phyloP scores from a whole-genome alignment of 2,797 vertebrate species.

The Pantherophis alleghaniensis region DNA sequence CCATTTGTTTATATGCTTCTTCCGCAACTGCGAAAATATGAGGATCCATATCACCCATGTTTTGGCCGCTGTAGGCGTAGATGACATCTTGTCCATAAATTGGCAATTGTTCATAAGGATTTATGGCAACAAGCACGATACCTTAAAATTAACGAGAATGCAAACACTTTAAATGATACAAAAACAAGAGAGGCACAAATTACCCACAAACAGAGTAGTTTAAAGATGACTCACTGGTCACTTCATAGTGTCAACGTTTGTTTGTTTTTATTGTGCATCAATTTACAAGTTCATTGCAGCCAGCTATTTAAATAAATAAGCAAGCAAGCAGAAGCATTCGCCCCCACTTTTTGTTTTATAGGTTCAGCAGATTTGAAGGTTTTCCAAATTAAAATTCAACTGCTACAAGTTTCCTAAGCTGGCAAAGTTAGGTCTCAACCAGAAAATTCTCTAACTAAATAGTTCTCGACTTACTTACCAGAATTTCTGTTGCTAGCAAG shows the following conservation, averaged over 20 bases:
- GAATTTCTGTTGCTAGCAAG: no score
- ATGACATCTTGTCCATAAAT: conserved; percentile 98
- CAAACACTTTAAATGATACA: neutral
- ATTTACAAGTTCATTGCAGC: neutral
- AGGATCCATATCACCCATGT: conserved; percentile 97
- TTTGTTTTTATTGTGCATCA: neutral
- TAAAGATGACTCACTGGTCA: neutral
- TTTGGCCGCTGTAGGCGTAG: conserved; percentile 91
- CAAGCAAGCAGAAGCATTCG: neutral
- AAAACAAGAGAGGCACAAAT: neutral
- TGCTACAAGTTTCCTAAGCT: neutral
- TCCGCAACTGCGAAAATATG: conserved; percentile 96
- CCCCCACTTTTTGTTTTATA: neutral
- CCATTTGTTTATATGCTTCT: conserved; percentile 96
- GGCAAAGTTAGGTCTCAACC: neutral
- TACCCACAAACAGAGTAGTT: neutral
- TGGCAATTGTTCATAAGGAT: conserved; percentile 90
- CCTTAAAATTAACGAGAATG: conserved; percentile 69
- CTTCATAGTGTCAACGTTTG: neutral
- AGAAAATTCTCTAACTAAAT: neutral
- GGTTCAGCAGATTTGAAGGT: neutral
- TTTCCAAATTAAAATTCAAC: neutral
- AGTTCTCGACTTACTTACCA: neutral
- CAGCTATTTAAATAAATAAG: neutral
- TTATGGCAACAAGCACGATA: conserved; percentile 95